A percentile compares a stretch with the other conserved stretches of the same genome.
phyloP scores from a whole-genome alignment of 1,140 invertebrate species.

The Halictus rubicundus region DNA sequence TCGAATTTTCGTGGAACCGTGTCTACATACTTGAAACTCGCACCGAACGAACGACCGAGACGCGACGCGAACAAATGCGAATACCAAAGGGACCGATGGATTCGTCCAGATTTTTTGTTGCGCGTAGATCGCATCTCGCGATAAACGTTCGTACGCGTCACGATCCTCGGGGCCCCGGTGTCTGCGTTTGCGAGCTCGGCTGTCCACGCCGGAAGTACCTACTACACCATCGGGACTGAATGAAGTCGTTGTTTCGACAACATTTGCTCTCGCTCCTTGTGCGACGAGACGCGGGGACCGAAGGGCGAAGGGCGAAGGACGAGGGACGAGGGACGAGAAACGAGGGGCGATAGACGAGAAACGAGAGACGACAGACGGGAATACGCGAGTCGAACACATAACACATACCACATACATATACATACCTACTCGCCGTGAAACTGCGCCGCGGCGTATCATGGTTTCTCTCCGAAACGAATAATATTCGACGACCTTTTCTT shows the following conservation, averaged over 20 bases:
- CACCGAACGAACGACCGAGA: too few species aligned
- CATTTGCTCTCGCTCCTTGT: conserved; percentile 13
- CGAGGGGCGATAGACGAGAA: too few species aligned
- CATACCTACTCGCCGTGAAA: too few species aligned
- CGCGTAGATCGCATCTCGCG: conserved; percentile 21
- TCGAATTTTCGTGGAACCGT: too few species aligned
- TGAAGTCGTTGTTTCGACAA: conserved; percentile 40
- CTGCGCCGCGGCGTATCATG: too few species aligned
- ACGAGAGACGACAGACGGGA: too few species aligned
- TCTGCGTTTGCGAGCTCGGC: conserved; percentile 31
- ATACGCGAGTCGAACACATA: too few species aligned
- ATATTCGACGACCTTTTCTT: too few species aligned
- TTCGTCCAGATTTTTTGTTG: conserved; percentile 1
- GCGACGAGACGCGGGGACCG: background rate
- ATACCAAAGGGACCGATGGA: background rate
- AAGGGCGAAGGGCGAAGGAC: background rate
- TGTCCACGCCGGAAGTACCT: conserved; percentile 52
- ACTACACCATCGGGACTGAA: conserved; percentile 37
- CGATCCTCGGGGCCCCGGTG: conserved; percentile 6
- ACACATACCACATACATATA: too few species aligned
- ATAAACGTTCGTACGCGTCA: conserved; percentile 33
- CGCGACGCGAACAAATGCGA: background rate
- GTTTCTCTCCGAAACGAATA: background rate
- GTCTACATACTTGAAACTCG: too few species aligned
- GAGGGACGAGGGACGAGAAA: background rate